Conservation (phyloP, 2,888 invertebrate genomes). For the Noctua pronuba region DNA sequence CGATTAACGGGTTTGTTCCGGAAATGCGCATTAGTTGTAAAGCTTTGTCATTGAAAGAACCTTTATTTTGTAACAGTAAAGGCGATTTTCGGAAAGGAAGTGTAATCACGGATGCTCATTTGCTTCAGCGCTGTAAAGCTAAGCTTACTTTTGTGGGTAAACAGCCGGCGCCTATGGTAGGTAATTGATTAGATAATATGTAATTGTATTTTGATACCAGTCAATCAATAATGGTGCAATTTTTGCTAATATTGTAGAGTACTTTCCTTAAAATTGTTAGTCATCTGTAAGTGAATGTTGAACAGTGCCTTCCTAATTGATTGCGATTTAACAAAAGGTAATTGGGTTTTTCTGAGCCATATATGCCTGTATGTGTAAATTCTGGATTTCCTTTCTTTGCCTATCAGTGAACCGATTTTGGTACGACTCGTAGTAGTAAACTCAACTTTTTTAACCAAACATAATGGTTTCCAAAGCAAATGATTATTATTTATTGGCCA, state of each 20-base stretch:
- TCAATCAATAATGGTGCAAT: not conserved
- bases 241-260: not conserved
- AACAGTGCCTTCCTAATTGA: fast-evolving
- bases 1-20: constrained; percentile 9
- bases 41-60: not conserved
- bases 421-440: not conserved
- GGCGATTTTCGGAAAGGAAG: not conserved
- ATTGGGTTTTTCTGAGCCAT: not conserved
- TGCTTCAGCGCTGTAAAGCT: not conserved
- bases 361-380: not conserved
- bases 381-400: not conserved
- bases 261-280: not conserved
- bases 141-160: not conserved
- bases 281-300: not conserved
- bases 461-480: not conserved
- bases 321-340: not conserved
- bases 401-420: too few species aligned
- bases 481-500: too few species aligned
- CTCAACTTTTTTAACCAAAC: not conserved
- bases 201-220: not conserved
- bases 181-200: not conserved
- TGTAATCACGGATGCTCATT: not conserved
- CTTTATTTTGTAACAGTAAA: not conserved
- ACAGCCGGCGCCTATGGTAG: not conserved
- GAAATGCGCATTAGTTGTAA: not conserved